Conservation (phyloP, 2,113 vertebrate genomes). For the Triplophysa siluroides region DNA sequence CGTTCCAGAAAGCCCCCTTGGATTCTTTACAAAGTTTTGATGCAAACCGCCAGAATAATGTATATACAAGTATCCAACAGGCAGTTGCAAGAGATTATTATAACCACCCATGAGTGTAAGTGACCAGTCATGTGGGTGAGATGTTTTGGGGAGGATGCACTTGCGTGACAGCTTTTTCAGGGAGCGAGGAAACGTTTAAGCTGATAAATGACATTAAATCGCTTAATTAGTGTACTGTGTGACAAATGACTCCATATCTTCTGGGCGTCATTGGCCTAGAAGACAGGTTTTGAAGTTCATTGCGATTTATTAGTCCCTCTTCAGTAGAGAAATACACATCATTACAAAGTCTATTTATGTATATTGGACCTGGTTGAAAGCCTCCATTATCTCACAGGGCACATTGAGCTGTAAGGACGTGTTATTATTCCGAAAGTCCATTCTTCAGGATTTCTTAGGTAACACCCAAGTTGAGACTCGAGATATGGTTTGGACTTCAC, state of each 20-base stretch:
- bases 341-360: slow-evolving; percentile 5
- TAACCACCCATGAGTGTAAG: slow-evolving; percentile 7
- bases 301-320: slow-evolving; percentile 11
- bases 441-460: not conserved
- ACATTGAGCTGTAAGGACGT: not conserved
- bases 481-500: slow-evolving; percentile 1
- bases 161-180: not conserved
- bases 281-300: slow-evolving; percentile 18
- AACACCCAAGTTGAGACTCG: slow-evolving; percentile 21
- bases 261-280: slow-evolving; percentile 18
- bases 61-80: slow-evolving; percentile 1
- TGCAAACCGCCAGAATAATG: slow-evolving; percentile 26
- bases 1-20: slow-evolving; percentile 56
- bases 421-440: slow-evolving; percentile 14
- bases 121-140: slow-evolving; percentile 7
- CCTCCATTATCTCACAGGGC: slow-evolving; percentile 18
- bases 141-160: not conserved
- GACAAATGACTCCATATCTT: slow-evolving; percentile 1
- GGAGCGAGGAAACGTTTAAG: not conserved
- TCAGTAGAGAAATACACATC: slow-evolving; percentile 11
- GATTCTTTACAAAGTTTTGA: slow-evolving; percentile 24
- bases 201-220: not conserved
- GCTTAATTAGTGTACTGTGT: not conserved
- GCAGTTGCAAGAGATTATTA: slow-evolving; percentile 3
- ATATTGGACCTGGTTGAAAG: slow-evolving; percentile 10